A percentile compares a stretch with the other conserved stretches of the same genome.
phyloP scores from a whole-genome alignment of 2,888 invertebrate genomes.

The Agrochola macilenta region DNA sequence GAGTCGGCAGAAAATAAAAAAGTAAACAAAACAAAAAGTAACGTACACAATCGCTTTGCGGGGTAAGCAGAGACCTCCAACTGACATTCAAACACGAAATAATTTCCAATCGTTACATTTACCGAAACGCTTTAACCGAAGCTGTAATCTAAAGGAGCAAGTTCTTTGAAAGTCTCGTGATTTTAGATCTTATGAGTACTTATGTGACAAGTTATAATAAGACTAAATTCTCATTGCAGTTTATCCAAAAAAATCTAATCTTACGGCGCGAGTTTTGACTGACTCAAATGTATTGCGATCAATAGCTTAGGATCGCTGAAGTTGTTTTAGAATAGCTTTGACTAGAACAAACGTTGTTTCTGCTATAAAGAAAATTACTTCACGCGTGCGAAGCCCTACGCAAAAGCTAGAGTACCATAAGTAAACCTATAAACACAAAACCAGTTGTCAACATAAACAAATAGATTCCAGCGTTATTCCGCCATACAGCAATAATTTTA shows the following conservation, averaged over 20 bases:
- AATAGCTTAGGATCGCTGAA: conserved; percentile 1
- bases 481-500: conserved; percentile 37
- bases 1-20: conserved; percentile 47
- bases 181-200: neutral
- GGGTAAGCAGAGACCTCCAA: conserved; percentile 19
- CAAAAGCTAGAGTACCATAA: conserved; percentile 18
- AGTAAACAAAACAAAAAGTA: conserved; percentile 4
- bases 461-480: conserved; percentile 36
- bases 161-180: neutral
- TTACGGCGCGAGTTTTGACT: neutral
- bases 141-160: neutral
- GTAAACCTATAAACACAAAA: conserved; percentile 29
- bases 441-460: conserved; percentile 40
- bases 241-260: neutral
- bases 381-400: conserved; percentile 1
- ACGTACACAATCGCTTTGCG: conserved; percentile 11
- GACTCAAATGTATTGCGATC: neutral
- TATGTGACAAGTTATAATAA: no score
- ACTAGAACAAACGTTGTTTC: conserved; percentile 2
- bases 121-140: neutral
- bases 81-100: neutral
- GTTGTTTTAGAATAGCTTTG: neutral
- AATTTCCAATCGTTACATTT: neutral
- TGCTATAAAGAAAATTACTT: conserved; percentile 15
- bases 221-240: no score